phyloP scores from a whole-genome alignment of 1,140 invertebrate genomes.

The Temnothorax nylanderi region DNA sequence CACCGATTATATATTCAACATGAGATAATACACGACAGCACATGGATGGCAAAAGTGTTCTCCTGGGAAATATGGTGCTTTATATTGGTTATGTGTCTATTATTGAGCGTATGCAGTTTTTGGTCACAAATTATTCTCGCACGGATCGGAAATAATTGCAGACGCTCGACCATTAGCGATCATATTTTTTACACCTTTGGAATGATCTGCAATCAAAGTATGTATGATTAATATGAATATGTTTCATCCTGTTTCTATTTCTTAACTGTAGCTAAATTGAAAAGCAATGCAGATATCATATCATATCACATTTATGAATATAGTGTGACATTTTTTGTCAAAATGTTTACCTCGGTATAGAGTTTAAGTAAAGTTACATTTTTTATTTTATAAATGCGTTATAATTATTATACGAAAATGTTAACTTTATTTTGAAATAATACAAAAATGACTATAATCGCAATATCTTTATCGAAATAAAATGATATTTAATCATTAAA shows the following conservation, averaged over 20 bases:
- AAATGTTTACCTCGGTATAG: no score
- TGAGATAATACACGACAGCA: background rate
- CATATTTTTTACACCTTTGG: constrained; percentile 43
- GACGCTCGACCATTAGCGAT: background rate
- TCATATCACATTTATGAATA: no score
- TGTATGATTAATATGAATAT: background rate
- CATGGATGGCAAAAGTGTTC: constrained; percentile 21
- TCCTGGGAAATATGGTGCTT: constrained; percentile 26
- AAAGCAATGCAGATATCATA: background rate
- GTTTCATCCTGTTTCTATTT: background rate
- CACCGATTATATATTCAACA: background rate
- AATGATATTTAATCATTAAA: background rate
- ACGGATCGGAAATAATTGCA: background rate
- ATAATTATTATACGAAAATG: background rate
- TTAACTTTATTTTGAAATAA: background rate
- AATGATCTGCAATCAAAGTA: constrained; percentile 48
- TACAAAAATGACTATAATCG: background rate
- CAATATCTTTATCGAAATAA: background rate
- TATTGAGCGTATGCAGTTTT: constrained; percentile 7
- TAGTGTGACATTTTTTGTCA: no score
- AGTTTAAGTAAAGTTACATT: background rate
- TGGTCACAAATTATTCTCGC: background rate
- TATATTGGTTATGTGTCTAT: background rate
- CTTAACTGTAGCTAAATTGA: background rate
- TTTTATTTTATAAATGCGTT: background rate